Evolutionary conservation across 2,113 vertebrate species (phyloP).

Genomic region (Pollachius pollachius): DNA sequence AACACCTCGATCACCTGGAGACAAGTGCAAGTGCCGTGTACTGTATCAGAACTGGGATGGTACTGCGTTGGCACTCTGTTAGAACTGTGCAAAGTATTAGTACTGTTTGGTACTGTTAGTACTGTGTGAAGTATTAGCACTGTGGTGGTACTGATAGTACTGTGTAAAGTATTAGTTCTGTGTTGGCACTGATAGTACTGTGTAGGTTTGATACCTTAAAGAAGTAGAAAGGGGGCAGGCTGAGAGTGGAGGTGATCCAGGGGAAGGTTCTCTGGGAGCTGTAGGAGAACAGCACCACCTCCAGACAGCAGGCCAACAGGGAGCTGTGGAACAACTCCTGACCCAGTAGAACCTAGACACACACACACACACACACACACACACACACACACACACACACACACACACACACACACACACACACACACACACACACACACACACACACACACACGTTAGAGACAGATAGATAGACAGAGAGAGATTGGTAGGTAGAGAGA

Average conservation of each 20-base stretch:
- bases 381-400: neutral
- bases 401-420: neutral
- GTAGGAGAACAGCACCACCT: constrained; percentile 94
- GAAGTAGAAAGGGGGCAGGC: constrained; percentile 88
- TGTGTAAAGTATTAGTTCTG: too few species aligned
- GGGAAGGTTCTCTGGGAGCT: constrained; percentile 93
- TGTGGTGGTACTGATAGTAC: too few species aligned
- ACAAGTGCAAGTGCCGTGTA: neutral
- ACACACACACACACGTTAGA: constrained; percentile 10
- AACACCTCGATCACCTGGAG: constrained; percentile 93
- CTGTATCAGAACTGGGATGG: too few species aligned
- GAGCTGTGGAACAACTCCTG: constrained; percentile 94
- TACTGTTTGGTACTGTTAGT: too few species aligned
- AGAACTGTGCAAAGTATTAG: too few species aligned
- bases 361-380: constrained; percentile 15
- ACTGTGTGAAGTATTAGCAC: too few species aligned
- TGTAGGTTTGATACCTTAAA: constrained; percentile 81
- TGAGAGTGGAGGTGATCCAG: constrained; percentile 88
- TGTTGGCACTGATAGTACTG: too few species aligned
- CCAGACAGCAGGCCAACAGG: constrained; percentile 90
- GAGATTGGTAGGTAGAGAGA: too few species aligned
- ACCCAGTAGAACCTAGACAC: constrained; percentile 83
- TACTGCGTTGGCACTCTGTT: too few species aligned
- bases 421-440: constrained; percentile 14
- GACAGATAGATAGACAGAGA: neutral